Evolutionary conservation across 23 tunicate genomes (phyloP), one percentile per base, ranked within the genome.

Genomic region (Diplosoma virens): DNA sequence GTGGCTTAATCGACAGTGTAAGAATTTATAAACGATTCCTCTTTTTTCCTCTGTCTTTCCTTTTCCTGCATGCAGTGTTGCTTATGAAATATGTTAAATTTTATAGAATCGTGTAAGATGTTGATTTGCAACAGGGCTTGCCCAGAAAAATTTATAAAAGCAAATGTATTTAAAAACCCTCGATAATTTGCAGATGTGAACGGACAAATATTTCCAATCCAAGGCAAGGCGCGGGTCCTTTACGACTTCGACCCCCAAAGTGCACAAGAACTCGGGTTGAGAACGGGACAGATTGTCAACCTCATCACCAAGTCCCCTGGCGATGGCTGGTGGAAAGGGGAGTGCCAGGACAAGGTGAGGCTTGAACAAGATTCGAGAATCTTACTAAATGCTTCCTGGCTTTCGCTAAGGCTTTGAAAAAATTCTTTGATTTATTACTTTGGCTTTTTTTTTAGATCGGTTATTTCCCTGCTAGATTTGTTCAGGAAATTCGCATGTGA

Each of bases 271-370:
- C 72, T 92, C 48, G 77, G 84, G 37, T 61, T 92, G 27, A 31
- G 78, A 70, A 87, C 73, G 18, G 87, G 87, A 2, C 92, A 92
- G 54, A 11, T 68, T 37, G 97, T 92, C 16, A 81, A 85, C 35
- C 69, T 92, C n/a, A 85, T 92, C 27, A 85, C 87, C 59, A 92
- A 85, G 77, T 80, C 87, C 11, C 92, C 82, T 0, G 92, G 82
- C 26, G 64, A 54, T 5, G 85, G 77, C 46, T 92, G 97, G 0
- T 92, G 97, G 97, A 92, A 92, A 74, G 97, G 87, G 3, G 97
- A 92, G 66, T 69, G 30, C 34, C 61, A 81, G 6, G 85, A 87
- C 52, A 76, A 66, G 80, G 97, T 92, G 26, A 33, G 80, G n/a
- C n/a, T n/a, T n/a, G n/a, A n/a, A n/a, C n/a, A n/a, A n/a, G n/a